Percentiles rank a stretch among this genome's conserved stretches.
phyloP scores from a whole-genome alignment of 2,797 vertebrate genomes.

The Pseudomugil gertrudae region DNA sequence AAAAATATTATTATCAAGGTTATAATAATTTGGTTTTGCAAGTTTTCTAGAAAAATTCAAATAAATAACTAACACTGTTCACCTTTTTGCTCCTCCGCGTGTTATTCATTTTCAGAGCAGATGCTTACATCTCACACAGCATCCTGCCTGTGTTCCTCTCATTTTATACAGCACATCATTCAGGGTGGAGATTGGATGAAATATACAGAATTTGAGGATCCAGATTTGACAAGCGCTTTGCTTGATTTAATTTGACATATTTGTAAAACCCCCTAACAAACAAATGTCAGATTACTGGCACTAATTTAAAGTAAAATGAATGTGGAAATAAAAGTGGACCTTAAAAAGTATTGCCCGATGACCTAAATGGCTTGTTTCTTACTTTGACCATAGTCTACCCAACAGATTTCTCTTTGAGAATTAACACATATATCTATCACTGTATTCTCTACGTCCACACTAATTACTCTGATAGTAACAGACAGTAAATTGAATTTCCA shows the following conservation, averaged over 20 bases:
- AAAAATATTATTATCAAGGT: background rate
- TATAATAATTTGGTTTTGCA: too few species aligned
- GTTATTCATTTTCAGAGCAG: background rate
- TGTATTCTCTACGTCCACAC: background rate
- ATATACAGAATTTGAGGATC: background rate
- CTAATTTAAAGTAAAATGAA: background rate
- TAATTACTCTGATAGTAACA: slow-evolving; percentile 3
- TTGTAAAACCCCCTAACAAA: background rate
- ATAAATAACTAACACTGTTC: background rate
- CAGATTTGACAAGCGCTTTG: background rate
- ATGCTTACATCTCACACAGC: background rate
- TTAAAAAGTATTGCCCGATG: background rate
- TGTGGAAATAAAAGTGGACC: background rate
- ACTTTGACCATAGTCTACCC: background rate
- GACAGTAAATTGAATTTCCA: slow-evolving; percentile 11
- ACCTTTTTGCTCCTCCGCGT: background rate
- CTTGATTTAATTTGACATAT: background rate
- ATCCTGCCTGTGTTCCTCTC: background rate
- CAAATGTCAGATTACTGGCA: background rate
- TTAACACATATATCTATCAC: slow-evolving; percentile 14
- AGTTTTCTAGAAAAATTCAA: too few species aligned
- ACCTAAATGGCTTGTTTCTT: background rate
- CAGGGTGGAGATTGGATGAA: too few species aligned
- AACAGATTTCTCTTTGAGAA: background rate
- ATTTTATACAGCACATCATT: background rate